A percentile compares a stretch with the other conserved stretches of the same genome.
These are phyloP conservation scores for Gadus macrocephalus DNA, from an alignment of 2,113 vertebrate species.

Conservation along the genomic window DNA sequence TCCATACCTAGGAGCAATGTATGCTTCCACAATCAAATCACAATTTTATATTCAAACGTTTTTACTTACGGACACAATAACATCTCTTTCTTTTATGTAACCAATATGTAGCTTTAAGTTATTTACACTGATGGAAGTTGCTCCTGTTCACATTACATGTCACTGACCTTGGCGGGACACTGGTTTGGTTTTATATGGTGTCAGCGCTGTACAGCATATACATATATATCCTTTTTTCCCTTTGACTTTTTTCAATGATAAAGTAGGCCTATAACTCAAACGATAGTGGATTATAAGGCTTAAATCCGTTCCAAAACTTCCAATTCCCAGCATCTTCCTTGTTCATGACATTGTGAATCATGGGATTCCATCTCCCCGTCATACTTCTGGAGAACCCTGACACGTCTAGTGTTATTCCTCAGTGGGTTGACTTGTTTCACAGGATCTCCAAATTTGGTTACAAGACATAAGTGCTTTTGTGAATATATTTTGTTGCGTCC, in stretches of 20 bases:
- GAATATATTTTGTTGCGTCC: not conserved
- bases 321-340: too few species aligned
- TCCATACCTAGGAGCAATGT: slow-evolving; percentile 5
- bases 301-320: not conserved
- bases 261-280: too few species aligned
- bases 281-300: not conserved
- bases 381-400: not conserved
- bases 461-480: not conserved
- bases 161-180: not conserved
- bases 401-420: slow-evolving; percentile 7
- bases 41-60: slow-evolving; percentile 27
- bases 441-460: not conserved
- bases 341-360: too few species aligned
- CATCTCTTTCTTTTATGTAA: slow-evolving; percentile 18
- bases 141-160: not conserved
- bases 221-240: too few species aligned
- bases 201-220: slow-evolving; percentile 17
- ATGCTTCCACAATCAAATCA: slow-evolving; percentile 5
- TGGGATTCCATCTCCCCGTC: not conserved
- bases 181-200: slow-evolving; percentile 17
- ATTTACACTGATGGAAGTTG: not conserved
- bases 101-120: not conserved
- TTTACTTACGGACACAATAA: slow-evolving; percentile 19
- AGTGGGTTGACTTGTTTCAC: slow-evolving; percentile 7
- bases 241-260: too few species aligned